Conservation (phyloP, 2,113 vertebrate genomes). For the Corythoichthys haematopterus region DNA sequence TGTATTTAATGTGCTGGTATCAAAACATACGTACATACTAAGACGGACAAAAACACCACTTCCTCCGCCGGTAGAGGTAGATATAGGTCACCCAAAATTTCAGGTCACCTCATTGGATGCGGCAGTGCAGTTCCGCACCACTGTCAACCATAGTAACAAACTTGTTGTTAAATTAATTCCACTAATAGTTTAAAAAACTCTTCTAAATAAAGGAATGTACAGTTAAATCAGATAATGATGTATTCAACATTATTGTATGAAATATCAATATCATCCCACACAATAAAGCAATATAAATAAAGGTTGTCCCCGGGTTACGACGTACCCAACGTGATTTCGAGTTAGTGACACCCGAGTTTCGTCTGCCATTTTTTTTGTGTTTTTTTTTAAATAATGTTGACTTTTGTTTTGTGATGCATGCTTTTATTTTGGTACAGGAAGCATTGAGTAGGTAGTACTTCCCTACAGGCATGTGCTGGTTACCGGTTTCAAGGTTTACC, state of each 20-base stretch:
- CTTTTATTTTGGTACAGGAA: too few relatives aligned
- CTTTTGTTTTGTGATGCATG: too few relatives aligned
- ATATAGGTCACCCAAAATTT: background rate
- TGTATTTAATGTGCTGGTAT: background rate
- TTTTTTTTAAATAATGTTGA: too few relatives aligned
- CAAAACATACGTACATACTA: background rate
- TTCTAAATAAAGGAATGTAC: background rate
- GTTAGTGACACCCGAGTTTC: too few relatives aligned
- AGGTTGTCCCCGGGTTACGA: too few relatives aligned
- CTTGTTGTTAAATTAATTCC: background rate
- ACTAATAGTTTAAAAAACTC: background rate
- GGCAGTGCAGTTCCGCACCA: background rate
- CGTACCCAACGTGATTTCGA: too few relatives aligned
- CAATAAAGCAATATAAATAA: background rate
- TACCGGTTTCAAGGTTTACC: too few relatives aligned
- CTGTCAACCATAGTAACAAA: background rate
- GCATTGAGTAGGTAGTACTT: too few relatives aligned
- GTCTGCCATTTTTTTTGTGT: too few relatives aligned
- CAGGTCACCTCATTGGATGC: background rate
- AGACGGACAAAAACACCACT: conserved; percentile 1
- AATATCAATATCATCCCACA: background rate
- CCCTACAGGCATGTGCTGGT: too few relatives aligned
- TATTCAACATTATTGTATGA: background rate
- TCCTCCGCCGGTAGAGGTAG: background rate
- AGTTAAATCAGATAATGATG: background rate